Evolutionary conservation across 1,140 invertebrate species (phyloP), one percentile per base, ranked within the genome.

Genomic region (Dinoponera quadriceps): DNA sequence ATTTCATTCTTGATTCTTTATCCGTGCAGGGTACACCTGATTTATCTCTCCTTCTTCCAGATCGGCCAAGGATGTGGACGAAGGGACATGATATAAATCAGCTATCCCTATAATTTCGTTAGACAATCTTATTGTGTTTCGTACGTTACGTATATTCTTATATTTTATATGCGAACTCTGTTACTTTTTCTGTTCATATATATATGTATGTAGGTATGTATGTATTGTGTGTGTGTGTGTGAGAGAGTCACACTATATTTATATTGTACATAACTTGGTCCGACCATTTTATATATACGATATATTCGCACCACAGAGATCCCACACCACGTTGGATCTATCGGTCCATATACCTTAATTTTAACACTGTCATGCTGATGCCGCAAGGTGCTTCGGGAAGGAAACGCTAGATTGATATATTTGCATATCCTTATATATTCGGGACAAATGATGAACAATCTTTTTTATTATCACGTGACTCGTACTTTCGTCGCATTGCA

Each of bases 401-500:
- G 27, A 11, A 44, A 71, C 38, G 20, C 25, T 71, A 33, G 51
- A 71, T 68, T 49, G 55, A 49, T 78, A 29, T 55, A 62, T 68
- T 66, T 16, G 13, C 38, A 44, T 44, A 7, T 33, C 33, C 2
- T 33, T 48, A 49, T 78, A 29, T 55, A 62, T 59, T 66, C 25
- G 16, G n/a, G 27, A n/a, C n/a, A n/a, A 9, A 44, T 57, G 29
- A 77, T 57, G 33, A 59, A 11, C 65, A 65, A 73, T 16, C 25
- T 69, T 78, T 83, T 78, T 83, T 80, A 68, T 49, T 80, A 60
- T 69, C 44, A 29, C 29, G 25, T n/a, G 14, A 54, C 25, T 86
- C 68, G 27, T 80, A 86, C 68, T 66, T 74, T 86, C 82, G 63
- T 69, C 83, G 83, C 69, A 68, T 81, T 85, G 66, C 63, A 65